Base-by-base conservation (phyloP, 2,888 invertebrate genomes). In the Rhimphoctona megacephalus region DNA sequence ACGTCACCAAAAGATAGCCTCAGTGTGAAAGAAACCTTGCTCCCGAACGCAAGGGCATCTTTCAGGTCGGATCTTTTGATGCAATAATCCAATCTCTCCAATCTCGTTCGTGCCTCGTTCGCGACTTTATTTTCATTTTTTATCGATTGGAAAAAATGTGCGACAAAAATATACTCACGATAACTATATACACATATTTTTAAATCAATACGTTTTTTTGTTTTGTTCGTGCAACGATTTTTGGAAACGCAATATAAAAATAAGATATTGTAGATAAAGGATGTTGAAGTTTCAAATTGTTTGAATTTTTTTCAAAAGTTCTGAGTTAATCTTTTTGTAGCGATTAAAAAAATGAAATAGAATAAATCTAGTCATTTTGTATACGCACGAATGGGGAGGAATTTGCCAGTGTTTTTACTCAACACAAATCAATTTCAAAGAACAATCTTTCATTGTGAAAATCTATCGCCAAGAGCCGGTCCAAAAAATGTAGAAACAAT, bases 21-120 rank as follows among this genome's bases (percentile, higher is more conserved):
- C 86, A 87, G 86, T 87, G 1, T 52, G 54, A 54, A 70, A 82
- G 67, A 66, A 78, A 33, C 25, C 54, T 57, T 61, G 82, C 84
- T 76, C 30, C 82, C 52, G 82, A 36, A 14, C 76, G 84, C 82
- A 70, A 57, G 82, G 82, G 52, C 67, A 79, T 77, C 79, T 25
- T 4, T 19, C 19, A 66, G 52, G 54, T 84, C 83, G 81, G 30
- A 57, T 70, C 77, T 80, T 22, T 49, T 73, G 67, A 17, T 14
- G 22, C 33, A 43, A 30, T 73, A 52, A 22, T 22, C 7, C 6
- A 8, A 39, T 22, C 17, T n/a, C 52, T 25, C 33, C 17, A 0
- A 22, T 66, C 25, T 36, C 49, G 46, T 11, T 64, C 46, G 49
- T 69, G 43, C 5, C 17, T 72, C 14, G 33, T 64, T 8, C 5